Base-by-base conservation (phyloP, 2,113 vertebrate species). In the Percina caprodes region DNA sequence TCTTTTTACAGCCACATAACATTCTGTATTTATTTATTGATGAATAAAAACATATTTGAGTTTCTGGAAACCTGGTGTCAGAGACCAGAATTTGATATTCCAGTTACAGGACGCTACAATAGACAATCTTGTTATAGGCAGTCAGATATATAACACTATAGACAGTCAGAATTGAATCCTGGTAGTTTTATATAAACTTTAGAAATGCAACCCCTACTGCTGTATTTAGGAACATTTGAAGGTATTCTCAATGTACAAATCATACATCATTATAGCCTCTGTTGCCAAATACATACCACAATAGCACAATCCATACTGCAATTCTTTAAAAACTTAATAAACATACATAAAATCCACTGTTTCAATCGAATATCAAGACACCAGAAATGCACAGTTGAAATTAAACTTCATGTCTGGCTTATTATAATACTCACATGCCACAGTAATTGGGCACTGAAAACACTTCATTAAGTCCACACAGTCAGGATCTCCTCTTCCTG, bases 1-100 rank as follows among this genome's bases (percentile, higher is more conserved):
- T 68, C 14, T 58, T 79, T 77, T 63, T 49, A 75, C 21, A 67
- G 56, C 51, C 30, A 39, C 66, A 62, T 69, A 82, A 82, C 74
- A 89, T 63, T 19, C 21, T 58, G 48, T 54, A 39, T 82, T 89
- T 74, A 87, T 18, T 90, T 85, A 82, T 86, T 87, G 10, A 85
- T 85, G 30, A 55, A 54, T 66, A 13, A 67, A 67, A 65, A 51
- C 26, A 58, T 69, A 65, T 55, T 63, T 46, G 8, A 73, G 42
- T 69, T 2, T 63, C 6, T 56, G 5, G 21, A 42, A 26, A 14
- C 23, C 6, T 74, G 15, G 30, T 54, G 5, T 61, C 11, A 46
- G 23, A 65, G 4, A 54, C 24, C 30, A 39, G 8, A 48, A 59
- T 59, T 49, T 3, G 19, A 54, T 52, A 30, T 23, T 24, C 5